Evolutionary conservation across 2,888 invertebrate species (phyloP), one percentile per base, ranked within the genome.

Genomic region (Rotaria socialis): DNA sequence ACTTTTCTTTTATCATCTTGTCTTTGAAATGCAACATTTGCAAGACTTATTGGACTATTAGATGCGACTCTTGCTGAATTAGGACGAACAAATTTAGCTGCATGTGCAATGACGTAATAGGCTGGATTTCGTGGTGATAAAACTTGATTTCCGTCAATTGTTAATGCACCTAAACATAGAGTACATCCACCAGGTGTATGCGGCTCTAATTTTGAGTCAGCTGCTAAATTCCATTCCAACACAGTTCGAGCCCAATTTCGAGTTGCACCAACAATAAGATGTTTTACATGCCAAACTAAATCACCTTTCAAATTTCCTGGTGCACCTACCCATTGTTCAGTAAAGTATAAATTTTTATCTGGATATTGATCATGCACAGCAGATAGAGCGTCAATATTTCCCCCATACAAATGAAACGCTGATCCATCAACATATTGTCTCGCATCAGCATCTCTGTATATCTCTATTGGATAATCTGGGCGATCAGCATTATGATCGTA

Each of bases 401-500:
- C 88, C 19, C 43, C 87, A 67, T 88, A 88, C 60, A 88, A 88
- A 85, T 88, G 88, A 87, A 87, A 88, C 2, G 84, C 88, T 1
- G 88, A 85, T 11, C 88, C 88, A 47, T 58, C 85, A 22, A 88
- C 80, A 47, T 86, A 88, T 67, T 86, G 84, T n/a, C 75, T 80
- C 19, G 88, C 87, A 11, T 84, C 86, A 6, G 74, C 3, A 74
- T 88, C 88, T n/a, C 60, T n/a, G 7, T 87, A 87, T 24, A 88
- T 85, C 60, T 85, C 84, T 50, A 86, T 35, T 41, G 87, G 87
- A 84, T 88, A 88, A 41, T 74, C 84, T 27, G 86, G 27, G 27
- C 47, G 67, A 85, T 88, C 88, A 87, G 88, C 88, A 87, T 88
- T 88, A 74, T 88, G 88, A 67, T 88, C 88, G 55, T 67, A 87